Evolutionary conservation across 2,888 invertebrate species (phyloP), one percentile per base, ranked within the genome.

Genomic region (Heteropelma amictum): DNA sequence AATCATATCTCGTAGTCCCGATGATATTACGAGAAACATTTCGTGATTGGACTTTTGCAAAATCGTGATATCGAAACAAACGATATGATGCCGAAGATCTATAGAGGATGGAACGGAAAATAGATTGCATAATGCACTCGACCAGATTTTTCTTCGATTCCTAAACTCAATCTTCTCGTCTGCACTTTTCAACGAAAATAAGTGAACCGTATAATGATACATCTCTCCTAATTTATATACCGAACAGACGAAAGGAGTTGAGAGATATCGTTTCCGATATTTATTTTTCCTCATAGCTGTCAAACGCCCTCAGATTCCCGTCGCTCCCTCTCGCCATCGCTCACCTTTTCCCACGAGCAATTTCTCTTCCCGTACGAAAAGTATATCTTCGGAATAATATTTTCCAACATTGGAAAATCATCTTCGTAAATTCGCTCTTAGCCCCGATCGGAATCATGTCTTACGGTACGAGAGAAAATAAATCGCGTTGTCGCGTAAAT

Each of bases 101-200:
- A 12, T 38, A 14, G 28, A 42, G 19, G 21, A 19, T 19, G 19
- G 53, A 35, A 33, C 28, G 51, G 40, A 33, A 47, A 19, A 47
- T 35, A 74, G 47, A 47, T 23, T 12, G 14, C 10, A 28, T 8
- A 38, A 23, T 49, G 60, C 35, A 30, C 47, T 17, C 54, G 70
- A 42, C n/a, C 30, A 75, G 49, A 33, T 67, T 56, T 61, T 47
- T 40, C 61, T 61, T 49, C 70, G 75, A 61, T 61, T 67, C 63
- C 65, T 71, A 71, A 71, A 61, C 75, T 75, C 60, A 42, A 74
- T 65, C 38, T n/a, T n/a, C 65, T 64, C 64, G 33, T 19, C 28
- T 40, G 49, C 47, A 21, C 30, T 63, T 49, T n/a, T 35, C 65
- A 71, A 75, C 71, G 67, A 71, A 60, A 61, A 67, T 70, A 67